Evolutionary conservation across 2,113 vertebrate species (phyloP), one percentile per base, ranked within the genome.

Genomic region (Aptenodytes forsteri): DNA sequence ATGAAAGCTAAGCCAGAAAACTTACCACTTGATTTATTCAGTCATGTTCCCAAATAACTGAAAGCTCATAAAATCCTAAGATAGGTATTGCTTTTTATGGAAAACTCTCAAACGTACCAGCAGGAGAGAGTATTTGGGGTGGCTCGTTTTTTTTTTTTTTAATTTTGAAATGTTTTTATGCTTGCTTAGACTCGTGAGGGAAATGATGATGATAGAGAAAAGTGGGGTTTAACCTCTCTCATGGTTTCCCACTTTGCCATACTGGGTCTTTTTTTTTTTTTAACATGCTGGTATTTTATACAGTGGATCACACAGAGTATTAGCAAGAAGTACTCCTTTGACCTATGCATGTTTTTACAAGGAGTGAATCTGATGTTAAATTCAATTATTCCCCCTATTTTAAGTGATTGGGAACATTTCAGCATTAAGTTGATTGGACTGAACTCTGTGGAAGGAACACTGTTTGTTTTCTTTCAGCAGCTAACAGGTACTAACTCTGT

Each of bases 11-110:
- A 89, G 30, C 34, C 69, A 76, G 77, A 84, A 76, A 65, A 83
- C 13, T 75, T 78, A 91, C 16, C 19, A 26, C 73, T 96, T 96
- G 93, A 93, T 89, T 96, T 96, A 96, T 96, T 89, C 44, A 46
- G 38, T 42, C 47, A 11, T 66, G 81, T 80, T 87, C 70, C 70
- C n/a, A 85, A 96, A 80, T 83, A 95, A 65, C 72, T 29, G 72
- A 69, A 89, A 82, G 47, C 27, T 94, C 20, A 42, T 85, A 73
- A 95, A 93, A 92, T 36, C 34, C 46, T 30, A 55, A 75, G 44
- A 81, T 34, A 52, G 0, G 0, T 82, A 52, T 20, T 5, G 3
- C 44, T 95, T 96, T 93, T 89, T 82, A 79, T 77, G 86, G 93
- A 58, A 95, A 95, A 59, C 25, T 91, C 38, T 82, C 44, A 89